Base-by-base conservation (phyloP, 2,888 invertebrate species). In the Eupithecia exiguata region DNA sequence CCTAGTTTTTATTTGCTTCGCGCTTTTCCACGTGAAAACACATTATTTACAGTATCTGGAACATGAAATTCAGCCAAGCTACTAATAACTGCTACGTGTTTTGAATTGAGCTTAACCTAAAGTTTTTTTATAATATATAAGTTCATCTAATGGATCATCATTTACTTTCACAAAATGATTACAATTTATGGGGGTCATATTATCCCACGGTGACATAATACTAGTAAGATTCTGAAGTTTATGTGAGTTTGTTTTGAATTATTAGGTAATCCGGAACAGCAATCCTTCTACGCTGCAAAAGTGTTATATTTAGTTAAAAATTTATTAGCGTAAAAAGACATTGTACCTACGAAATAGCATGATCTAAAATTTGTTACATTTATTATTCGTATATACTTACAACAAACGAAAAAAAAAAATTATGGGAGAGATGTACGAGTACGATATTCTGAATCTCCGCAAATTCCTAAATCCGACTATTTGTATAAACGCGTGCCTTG, bases 21-120 rank as follows among this genome's bases (percentile, higher is more conserved):
- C 79, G 66, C 74, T 78, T 82, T 79, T 81, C 74, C 76, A 79
- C 80, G 79, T 76, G 74, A 75, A 81, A 80, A 80, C 75, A 77
- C 77, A 80, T 82, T 74, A 81, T 84, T 82, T 82, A 80, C 79
- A 78, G 77, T 78, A 82, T 83, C 73, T 82, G 77, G 79, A 81
- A 80, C 82, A 74, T 81, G 77, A 78, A 81, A 77, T 78, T 80
- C 80, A 74, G 46, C 77, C 79, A 80, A 83, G 75, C 66, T 71
- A 70, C 69, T 74, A 70, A 76, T 66, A 65, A 61, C 40, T 65
- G 43, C 58, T 69, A 65, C 36, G 49, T 72, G 61, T 65, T 70
- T 66, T 61, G 35, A 61, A 72, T 73, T 69, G 49, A 61, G 67
- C 53, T 58, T 38, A 71, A 46, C 66, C n/a, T 14, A 18, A 18